Evolutionary conservation across 2,113 vertebrate species (phyloP), one percentile per base, ranked within the genome.

Genomic region (Bubo bubo): DNA sequence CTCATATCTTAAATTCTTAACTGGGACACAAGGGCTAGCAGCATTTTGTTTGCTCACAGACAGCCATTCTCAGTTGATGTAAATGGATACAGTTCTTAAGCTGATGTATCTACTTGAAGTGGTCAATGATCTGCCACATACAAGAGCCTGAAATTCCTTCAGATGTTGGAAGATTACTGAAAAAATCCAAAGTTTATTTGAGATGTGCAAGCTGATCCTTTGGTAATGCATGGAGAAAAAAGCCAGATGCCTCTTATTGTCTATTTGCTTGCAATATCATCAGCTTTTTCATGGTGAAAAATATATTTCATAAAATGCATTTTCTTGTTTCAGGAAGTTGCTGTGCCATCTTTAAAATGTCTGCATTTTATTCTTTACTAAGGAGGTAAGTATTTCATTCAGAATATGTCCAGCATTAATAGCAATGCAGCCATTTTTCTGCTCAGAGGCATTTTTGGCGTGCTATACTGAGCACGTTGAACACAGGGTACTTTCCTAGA

Each of bases 371-470:
- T 34, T 82, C 56, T 84, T 86, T 90, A 68, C 39, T 59, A 88
- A 76, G n/a, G 50, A 95, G 27, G 34, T 41, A 62, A 91, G 60
- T 27, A 67, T 90, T 96, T 72, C 7, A 75, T 95, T 90, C 73
- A 58, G 66, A 93, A 95, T 86, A 93, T 15, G 34, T 43, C 13
- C n/a, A 88, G 34, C 67, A 45, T 82, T 92, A 80, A 63, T 71
- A 75, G 49, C 49, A 96, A 93, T 17, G 41, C 27, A 96, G 43
- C 12, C 8, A 93, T 95, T 98, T 97, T 97, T 96, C 90, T 88
- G 30, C 59, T 92, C 24, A 41, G 80, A 24, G 41, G 10, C 74
- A 79, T 75, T 94, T 72, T 96, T 95, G 66, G 62, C 3, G 4
- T 76, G 53, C 23, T 82, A 52, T 30, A 28, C 12, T 87, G 68